A percentile compares a stretch with the other conserved stretches of the same genome.
These are phyloP conservation scores for Catajapyx aquilonaris DNA, from an alignment of 1,140 invertebrate species.

Conservation along the genomic window DNA sequence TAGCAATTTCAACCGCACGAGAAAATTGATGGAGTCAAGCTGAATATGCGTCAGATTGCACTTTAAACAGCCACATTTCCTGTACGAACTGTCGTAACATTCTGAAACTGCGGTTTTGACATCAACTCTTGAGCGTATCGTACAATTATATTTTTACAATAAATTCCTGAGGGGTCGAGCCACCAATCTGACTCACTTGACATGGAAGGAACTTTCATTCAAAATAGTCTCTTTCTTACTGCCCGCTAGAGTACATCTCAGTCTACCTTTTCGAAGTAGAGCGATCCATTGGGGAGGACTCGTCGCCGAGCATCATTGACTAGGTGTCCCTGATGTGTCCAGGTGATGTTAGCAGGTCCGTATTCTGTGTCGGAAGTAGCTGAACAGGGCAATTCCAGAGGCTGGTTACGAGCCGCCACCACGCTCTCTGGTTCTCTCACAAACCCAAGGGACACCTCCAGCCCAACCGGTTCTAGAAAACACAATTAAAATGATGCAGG, in stretches of 20 bases:
- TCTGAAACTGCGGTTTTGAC: too few species aligned
- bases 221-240: neutral
- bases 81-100: too few species aligned
- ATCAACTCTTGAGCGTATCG: too few species aligned
- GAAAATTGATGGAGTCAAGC: too few species aligned
- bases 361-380: constrained; percentile 10
- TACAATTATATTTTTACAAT: too few species aligned
- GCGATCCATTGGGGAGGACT: constrained; percentile 18
- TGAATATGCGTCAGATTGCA: too few species aligned
- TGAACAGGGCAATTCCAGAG: constrained; percentile 12
- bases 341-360: constrained; percentile 11
- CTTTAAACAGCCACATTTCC: too few species aligned
- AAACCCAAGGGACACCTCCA: constrained; percentile 10
- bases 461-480: constrained; percentile 6
- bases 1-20: too few species aligned
- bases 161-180: too few species aligned
- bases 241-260: neutral
- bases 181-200: too few species aligned
- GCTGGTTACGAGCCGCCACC: constrained; percentile 12
- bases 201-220: too few species aligned
- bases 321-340: constrained; percentile 12
- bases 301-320: constrained; percentile 12
- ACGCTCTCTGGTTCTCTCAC: constrained; percentile 12
- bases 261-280: constrained; percentile 17
- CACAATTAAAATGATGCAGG: neutral